Percentiles rank a stretch among this genome's conserved stretches.
These are phyloP conservation scores for Phylloscopus trochilus DNA, from an alignment of 2,113 vertebrate genomes.

Conservation along the genomic window DNA sequence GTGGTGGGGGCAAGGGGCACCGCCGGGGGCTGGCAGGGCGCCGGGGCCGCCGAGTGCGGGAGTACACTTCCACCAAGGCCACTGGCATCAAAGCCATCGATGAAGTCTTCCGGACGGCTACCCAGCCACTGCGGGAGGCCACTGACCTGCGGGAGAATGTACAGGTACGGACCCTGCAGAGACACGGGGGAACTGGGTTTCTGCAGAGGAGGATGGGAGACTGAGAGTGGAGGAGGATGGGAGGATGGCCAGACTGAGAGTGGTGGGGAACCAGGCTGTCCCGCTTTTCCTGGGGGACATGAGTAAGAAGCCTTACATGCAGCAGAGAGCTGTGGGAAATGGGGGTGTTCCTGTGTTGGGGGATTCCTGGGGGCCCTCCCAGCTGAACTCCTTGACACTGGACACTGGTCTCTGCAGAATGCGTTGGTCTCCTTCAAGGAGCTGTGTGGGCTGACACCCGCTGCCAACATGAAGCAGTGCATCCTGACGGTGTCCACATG, in stretches of 20 bases:
- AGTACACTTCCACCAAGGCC: slow-evolving; percentile 88
- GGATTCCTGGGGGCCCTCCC: neutral
- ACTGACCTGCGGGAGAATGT: slow-evolving; percentile 91
- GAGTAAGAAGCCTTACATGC: rapidly evolving
- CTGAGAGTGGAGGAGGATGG: rapidly evolving
- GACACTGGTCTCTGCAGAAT: slow-evolving; percentile 70
- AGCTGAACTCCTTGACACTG: neutral
- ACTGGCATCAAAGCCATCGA: slow-evolving; percentile 90
- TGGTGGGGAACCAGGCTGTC: rapidly evolving
- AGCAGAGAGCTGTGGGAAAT: neutral
- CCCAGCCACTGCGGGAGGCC: slow-evolving; percentile 87
- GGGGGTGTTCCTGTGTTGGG: rapidly evolving
- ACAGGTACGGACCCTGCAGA: slow-evolving; percentile 70
- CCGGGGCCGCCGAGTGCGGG: slow-evolving; percentile 83
- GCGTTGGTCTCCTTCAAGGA: slow-evolving; percentile 93
- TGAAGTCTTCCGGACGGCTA: slow-evolving; percentile 88
- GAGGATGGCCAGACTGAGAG: neutral
- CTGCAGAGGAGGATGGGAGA: rapidly evolving
- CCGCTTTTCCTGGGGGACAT: neutral
- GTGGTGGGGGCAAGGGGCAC: slow-evolving; percentile 86
- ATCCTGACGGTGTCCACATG: slow-evolving; percentile 87
- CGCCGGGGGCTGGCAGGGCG: slow-evolving; percentile 86
- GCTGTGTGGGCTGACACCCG: slow-evolving; percentile 88
- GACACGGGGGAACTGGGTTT: rapidly evolving
- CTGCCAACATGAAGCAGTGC: slow-evolving; percentile 93